Percentiles rank a stretch among this genome's conserved stretches.
These are phyloP conservation scores for Philopotamus ludificatus DNA, from an alignment of 1,140 invertebrate genomes.

Conservation along the genomic window DNA sequence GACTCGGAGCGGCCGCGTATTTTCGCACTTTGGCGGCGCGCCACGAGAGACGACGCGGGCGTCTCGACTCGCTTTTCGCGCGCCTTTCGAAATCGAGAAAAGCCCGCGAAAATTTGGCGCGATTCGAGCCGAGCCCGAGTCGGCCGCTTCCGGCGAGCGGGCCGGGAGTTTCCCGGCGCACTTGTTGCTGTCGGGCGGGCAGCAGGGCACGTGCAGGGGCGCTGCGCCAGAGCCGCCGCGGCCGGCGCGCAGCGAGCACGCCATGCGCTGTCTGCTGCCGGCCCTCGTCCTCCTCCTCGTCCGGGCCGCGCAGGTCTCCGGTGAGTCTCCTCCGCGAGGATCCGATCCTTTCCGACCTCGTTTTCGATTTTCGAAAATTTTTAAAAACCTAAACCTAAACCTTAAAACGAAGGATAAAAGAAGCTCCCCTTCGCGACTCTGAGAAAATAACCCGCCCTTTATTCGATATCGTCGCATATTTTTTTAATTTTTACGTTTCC, in stretches of 20 bases:
- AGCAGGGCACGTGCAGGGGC: conserved; percentile 6
- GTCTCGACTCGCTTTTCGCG: not conserved
- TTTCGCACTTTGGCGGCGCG: conserved; percentile 11
- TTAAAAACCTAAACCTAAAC: too few relatives aligned
- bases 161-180: conserved; percentile 3
- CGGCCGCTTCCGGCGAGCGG: not conserved
- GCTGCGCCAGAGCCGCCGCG: conserved; percentile 10
- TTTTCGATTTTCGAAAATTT: too few relatives aligned
- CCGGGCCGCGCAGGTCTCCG: conserved; percentile 21
- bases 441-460: too few relatives aligned
- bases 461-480: too few relatives aligned
- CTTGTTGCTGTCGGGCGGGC: conserved; percentile 21
- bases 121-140: conserved; percentile 10
- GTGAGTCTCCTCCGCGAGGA: too few relatives aligned
- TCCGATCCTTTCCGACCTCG: too few relatives aligned
- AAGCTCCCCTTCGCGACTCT: too few relatives aligned
- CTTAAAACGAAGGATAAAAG: too few relatives aligned
- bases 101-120: too few relatives aligned
- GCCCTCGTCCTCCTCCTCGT: conserved; percentile 11
- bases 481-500: too few relatives aligned
- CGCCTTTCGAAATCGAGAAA: too few relatives aligned
- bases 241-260: conserved; percentile 5
- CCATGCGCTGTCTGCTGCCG: conserved; percentile 6
- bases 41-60: conserved; percentile 13
- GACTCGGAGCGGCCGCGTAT: not conserved